Percentiles rank a stretch among this genome's conserved stretches.
These are phyloP conservation scores for Eidolon dupreanum DNA, from an alignment of 2,797 vertebrate species.

Conservation along the genomic window DNA sequence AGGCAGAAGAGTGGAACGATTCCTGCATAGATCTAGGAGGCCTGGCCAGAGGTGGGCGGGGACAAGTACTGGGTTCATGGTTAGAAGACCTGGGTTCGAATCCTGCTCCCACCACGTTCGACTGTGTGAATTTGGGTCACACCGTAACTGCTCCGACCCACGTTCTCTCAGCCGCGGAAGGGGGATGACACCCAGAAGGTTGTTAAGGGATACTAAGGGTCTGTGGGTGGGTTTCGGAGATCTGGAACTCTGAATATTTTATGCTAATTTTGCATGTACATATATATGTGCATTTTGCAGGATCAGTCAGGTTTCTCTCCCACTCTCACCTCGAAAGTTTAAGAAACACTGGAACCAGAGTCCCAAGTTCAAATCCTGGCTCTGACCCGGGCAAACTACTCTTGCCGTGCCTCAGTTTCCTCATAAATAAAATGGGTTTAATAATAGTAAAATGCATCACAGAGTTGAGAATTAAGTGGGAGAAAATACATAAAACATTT, in stretches of 20 bases:
- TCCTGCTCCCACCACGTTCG: neutral
- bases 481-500: neutral
- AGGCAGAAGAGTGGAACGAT: neutral
- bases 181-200: too few species aligned
- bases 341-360: neutral
- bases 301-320: neutral
- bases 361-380: neutral
- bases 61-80: rapidly evolving
- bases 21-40: neutral
- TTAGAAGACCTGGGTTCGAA: neutral
- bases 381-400: neutral
- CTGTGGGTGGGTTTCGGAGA: neutral
- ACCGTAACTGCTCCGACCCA: neutral
- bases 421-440: neutral
- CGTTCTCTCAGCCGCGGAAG: neutral
- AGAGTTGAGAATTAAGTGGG: neutral
- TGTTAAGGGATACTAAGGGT: neutral
- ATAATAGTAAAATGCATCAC: too few species aligned
- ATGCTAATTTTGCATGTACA: neutral
- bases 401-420: neutral
- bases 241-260: neutral
- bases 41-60: neutral
- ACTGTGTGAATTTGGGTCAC: rapidly evolving
- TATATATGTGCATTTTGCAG: neutral
- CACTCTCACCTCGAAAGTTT: neutral